These are phyloP conservation scores for Eptesicus fuscus DNA, from an alignment of 2,113 vertebrate genomes.

Conservation along the genomic window DNA sequence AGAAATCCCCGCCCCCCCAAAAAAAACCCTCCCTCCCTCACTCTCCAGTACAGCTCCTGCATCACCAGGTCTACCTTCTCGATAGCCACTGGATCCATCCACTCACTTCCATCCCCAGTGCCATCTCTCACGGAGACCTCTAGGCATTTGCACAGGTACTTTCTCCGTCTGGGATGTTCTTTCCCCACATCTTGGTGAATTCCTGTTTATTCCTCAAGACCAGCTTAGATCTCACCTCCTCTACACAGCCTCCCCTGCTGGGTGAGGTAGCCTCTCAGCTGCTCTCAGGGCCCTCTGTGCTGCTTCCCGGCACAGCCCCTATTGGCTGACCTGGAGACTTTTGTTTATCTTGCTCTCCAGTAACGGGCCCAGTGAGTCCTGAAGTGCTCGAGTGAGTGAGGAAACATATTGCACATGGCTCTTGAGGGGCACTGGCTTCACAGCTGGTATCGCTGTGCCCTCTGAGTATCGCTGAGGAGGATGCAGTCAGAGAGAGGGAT, in stretches of 20 bases:
- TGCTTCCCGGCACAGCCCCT: neutral
- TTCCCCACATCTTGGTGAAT: neutral
- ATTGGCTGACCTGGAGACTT: neutral
- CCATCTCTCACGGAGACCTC: neutral
- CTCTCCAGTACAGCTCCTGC: neutral
- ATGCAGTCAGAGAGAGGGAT: neutral
- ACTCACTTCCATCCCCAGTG: neutral
- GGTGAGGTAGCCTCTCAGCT: neutral
- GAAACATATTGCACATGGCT: accelerated
- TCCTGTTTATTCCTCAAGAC: neutral
- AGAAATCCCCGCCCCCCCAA: neutral
- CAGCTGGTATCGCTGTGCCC: accelerated
- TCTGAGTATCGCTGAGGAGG: neutral
- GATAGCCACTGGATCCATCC: accelerated
- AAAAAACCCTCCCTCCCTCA: accelerated
- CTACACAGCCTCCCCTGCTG: neutral
- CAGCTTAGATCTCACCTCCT: neutral
- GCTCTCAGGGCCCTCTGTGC: accelerated
- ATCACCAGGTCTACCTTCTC: neutral
- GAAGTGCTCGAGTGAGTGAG: neutral
- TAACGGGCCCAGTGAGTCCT: neutral
- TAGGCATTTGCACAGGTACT: neutral
- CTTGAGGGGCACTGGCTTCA: neutral
- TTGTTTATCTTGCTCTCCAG: neutral
- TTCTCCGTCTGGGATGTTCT: neutral